Evolutionary conservation across 2,888 invertebrate species (phyloP).

Genomic region (Plagodis dolabraria): DNA sequence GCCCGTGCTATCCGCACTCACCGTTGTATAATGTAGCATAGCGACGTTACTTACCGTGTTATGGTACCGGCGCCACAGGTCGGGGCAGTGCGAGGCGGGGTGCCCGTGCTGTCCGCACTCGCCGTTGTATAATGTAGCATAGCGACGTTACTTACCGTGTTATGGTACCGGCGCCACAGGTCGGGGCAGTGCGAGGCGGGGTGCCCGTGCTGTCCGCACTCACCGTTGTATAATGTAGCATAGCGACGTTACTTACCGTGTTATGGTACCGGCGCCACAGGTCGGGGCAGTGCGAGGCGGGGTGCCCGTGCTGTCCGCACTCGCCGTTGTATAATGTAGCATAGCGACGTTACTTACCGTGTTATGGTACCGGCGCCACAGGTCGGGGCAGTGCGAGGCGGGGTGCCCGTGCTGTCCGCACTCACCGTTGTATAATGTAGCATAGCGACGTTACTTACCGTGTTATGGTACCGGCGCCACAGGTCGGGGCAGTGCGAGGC

Average conservation of each 20-base stretch:
- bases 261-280: constrained; percentile 91
- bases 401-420: constrained; percentile 88
- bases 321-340: too few species aligned
- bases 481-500: constrained; percentile 87
- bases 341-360: constrained; percentile 80
- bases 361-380: constrained; percentile 90
- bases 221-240: too few species aligned
- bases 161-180: constrained; percentile 90
- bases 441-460: constrained; percentile 74
- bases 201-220: constrained; percentile 88
- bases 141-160: constrained; percentile 81
- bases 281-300: constrained; percentile 87
- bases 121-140: too few species aligned
- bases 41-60: constrained; percentile 82
- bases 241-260: constrained; percentile 79
- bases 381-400: constrained; percentile 87
- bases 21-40: too few species aligned
- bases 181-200: constrained; percentile 87
- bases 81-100: constrained; percentile 86
- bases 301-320: constrained; percentile 87
- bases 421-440: too few species aligned
- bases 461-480: constrained; percentile 91
- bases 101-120: constrained; percentile 88
- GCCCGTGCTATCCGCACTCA: constrained; percentile 87
- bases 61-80: constrained; percentile 91